Evolutionary conservation across 2,888 invertebrate genomes (phyloP).

Genomic region (Drosophila birchii): DNA sequence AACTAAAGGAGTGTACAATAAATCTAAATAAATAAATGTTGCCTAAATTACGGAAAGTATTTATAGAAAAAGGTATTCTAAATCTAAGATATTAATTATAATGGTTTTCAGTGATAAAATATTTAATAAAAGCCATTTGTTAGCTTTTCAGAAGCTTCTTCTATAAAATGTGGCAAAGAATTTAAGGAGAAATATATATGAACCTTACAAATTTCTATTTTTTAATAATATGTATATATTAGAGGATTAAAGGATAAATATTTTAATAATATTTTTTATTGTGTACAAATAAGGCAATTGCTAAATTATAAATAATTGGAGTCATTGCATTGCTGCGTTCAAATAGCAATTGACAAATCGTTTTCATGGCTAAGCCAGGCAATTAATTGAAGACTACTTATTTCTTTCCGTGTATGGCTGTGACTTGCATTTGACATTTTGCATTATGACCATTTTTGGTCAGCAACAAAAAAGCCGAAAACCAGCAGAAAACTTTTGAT

Average conservation of each 20-base stretch:
- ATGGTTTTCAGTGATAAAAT: not conserved
- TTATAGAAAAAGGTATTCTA: not conserved
- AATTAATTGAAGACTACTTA: constrained; percentile 20
- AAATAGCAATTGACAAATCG: constrained; percentile 5
- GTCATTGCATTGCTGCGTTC: not conserved
- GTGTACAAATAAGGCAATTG: not conserved
- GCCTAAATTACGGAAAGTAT: not conserved
- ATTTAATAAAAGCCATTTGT: not conserved
- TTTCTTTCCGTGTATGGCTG: constrained; percentile 41
- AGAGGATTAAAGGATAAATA: too few species aligned
- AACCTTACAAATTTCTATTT: too few species aligned
- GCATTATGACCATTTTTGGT: constrained; percentile 66
- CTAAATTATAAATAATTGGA: constrained; percentile 8
- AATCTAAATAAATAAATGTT: not conserved
- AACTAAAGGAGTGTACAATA: not conserved
- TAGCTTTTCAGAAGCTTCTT: too few species aligned
- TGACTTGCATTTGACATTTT: constrained; percentile 68
- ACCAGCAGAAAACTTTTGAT: constrained; percentile 32
- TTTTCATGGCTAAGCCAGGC: not conserved
- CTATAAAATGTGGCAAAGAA: too few species aligned
- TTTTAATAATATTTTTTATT: not conserved
- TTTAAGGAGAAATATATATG: too few species aligned
- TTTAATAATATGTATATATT: too few species aligned
- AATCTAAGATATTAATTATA: not conserved
- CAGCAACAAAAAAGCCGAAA: constrained; percentile 29